phyloP scores from a whole-genome alignment of 2,113 vertebrate species.

The Elephantulus edwardii region DNA sequence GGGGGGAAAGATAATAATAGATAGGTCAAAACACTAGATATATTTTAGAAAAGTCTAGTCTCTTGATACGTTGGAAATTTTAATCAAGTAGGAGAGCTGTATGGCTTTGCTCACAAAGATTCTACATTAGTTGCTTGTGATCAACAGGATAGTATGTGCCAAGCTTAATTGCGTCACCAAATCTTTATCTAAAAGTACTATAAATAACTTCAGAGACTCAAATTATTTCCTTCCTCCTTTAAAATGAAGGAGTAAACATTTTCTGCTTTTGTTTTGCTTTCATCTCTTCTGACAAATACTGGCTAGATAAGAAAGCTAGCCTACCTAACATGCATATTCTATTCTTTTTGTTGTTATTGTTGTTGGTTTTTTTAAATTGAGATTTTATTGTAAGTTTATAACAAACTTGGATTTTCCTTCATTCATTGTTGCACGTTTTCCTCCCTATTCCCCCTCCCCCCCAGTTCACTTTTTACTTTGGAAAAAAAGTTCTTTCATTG shows the following conservation, averaged over 20 bases:
- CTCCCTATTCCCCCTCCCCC: too few species aligned
- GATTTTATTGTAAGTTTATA: too few species aligned
- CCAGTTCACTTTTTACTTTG: too few species aligned
- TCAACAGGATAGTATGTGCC: constrained; percentile 1
- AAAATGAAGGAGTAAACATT: constrained; percentile 33
- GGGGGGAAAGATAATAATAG: constrained; percentile 49
- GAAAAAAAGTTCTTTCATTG: too few species aligned
- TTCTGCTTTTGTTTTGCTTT: constrained; percentile 49
- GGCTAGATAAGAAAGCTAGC: constrained; percentile 16
- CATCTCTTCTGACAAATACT: neutral
- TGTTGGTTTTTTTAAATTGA: too few species aligned
- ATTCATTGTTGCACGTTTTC: too few species aligned
- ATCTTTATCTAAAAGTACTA: constrained; percentile 51
- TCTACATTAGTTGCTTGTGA: constrained; percentile 41
- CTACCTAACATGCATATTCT: neutral
- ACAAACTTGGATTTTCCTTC: too few species aligned
- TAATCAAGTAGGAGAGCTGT: constrained; percentile 26
- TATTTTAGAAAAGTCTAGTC: constrained; percentile 31
- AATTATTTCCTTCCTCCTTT: constrained; percentile 58
- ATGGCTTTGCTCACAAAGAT: constrained; percentile 30
- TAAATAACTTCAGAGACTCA: constrained; percentile 57
- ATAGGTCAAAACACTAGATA: neutral
- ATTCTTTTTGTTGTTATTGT: too few species aligned
- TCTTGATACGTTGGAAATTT: constrained; percentile 26
- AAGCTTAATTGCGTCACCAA: constrained; percentile 49